Evolutionary conservation across 1,140 invertebrate species (phyloP).

Genomic region (Drosophila setifemur): DNA sequence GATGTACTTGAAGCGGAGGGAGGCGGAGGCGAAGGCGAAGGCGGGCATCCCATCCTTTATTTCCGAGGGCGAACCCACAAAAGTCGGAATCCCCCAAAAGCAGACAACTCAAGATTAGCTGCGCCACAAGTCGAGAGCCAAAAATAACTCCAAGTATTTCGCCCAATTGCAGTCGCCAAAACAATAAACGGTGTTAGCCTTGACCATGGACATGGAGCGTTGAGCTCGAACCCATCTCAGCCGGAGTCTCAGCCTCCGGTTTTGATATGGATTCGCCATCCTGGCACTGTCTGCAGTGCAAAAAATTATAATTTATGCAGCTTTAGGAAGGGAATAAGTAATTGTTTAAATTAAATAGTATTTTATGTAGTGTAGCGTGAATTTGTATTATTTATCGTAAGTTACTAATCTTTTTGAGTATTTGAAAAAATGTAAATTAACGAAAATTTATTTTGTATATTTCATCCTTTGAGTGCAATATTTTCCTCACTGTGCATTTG

Average conservation of each 20-base stretch:
- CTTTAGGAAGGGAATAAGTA: no score
- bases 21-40: no score
- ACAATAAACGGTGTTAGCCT: constrained; percentile 66
- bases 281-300: not conserved
- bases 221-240: constrained; percentile 31
- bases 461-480: no score
- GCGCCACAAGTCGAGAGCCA: constrained; percentile 62
- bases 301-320: no score
- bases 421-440: no score
- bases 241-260: constrained; percentile 12
- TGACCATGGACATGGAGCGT: constrained; percentile 64
- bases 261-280: not conserved
- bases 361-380: no score
- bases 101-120: constrained; percentile 74
- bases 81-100: constrained; percentile 47
- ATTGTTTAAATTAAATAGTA: no score
- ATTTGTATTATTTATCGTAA: no score
- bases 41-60: not conserved
- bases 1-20: constrained; percentile 35
- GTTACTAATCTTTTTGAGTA: no score
- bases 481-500: not conserved
- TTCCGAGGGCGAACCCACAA: constrained; percentile 32
- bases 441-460: not conserved
- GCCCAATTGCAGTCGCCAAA: constrained; percentile 63
- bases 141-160: constrained; percentile 67